These are phyloP conservation scores for Tragopan temminckii DNA, from an alignment of 2,797 vertebrate genomes.

Conservation along the genomic window DNA sequence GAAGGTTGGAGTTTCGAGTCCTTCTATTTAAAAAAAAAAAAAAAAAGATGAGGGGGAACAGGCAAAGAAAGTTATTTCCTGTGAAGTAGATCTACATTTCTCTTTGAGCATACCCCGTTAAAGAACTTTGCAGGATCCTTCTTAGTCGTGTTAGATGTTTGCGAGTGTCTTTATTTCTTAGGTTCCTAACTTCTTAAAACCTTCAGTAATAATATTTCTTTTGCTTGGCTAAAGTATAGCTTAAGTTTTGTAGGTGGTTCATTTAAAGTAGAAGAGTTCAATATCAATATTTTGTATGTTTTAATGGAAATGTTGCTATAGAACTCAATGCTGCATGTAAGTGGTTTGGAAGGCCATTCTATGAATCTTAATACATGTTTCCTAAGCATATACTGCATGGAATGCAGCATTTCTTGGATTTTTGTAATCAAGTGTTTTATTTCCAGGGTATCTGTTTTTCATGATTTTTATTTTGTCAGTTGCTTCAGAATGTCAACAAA, in stretches of 20 bases:
- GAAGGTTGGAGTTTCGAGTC: neutral
- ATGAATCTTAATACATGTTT: neutral
- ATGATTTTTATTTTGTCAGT: neutral
- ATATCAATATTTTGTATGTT: neutral
- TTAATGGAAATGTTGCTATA: neutral
- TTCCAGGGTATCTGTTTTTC: fast-evolving
- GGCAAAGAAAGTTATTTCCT: neutral
- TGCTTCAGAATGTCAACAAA: neutral
- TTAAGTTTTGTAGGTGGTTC: neutral
- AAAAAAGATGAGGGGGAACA: neutral
- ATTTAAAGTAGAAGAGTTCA: neutral
- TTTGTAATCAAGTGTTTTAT: neutral
- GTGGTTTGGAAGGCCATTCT: neutral
- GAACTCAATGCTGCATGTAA: neutral
- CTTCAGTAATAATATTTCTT: neutral
- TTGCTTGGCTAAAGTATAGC: neutral
- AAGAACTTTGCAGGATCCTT: neutral
- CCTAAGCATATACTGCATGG: neutral
- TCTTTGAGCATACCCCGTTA: neutral
- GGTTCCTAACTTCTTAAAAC: neutral
- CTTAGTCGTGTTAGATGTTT: neutral
- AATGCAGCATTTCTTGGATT: neutral
- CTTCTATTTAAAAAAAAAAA: neutral
- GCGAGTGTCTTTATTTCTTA: neutral
- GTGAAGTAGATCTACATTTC: neutral